These are phyloP conservation scores for Seira musarum DNA, from an alignment of 2,888 invertebrate species.

Conservation along the genomic window DNA sequence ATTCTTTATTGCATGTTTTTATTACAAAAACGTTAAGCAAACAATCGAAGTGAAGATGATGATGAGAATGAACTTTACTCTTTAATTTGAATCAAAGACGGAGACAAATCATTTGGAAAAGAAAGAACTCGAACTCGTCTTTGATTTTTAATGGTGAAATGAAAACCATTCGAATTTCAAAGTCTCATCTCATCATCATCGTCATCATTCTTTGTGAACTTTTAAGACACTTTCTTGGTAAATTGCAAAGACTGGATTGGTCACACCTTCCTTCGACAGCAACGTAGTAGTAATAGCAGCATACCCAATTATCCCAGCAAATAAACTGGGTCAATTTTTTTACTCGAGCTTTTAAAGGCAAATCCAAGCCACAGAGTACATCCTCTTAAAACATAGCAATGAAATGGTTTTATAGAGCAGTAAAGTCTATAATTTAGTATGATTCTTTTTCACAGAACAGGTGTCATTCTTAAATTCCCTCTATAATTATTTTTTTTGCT, in stretches of 20 bases:
- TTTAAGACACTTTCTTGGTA: neutral
- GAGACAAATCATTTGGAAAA: too few species aligned
- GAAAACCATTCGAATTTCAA: too few species aligned
- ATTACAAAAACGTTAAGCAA: too few species aligned
- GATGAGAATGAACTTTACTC: too few species aligned
- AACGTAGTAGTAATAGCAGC: neutral
- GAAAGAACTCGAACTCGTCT: too few species aligned
- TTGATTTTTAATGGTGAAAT: too few species aligned
- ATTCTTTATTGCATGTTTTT: too few species aligned
- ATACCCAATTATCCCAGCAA: conserved; percentile 25
- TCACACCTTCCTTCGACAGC: conserved; percentile 43
- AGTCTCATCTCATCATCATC: neutral
- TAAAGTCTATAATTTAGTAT: neutral
- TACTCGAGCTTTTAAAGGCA: neutral
- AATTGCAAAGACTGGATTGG: conserved; percentile 18
- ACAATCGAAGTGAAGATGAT: too few species aligned
- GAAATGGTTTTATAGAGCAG: neutral
- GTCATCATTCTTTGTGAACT: neutral
- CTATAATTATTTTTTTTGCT: conserved; percentile 35
- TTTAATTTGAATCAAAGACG: too few species aligned
- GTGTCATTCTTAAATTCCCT: conserved; percentile 34
- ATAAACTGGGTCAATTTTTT: neutral
- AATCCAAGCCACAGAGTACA: neutral
- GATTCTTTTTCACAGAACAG: conserved; percentile 11
- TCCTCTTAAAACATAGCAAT: neutral